Evolutionary conservation across 2,113 vertebrate genomes (phyloP).

Genomic region (Paratilapia polleni): DNA sequence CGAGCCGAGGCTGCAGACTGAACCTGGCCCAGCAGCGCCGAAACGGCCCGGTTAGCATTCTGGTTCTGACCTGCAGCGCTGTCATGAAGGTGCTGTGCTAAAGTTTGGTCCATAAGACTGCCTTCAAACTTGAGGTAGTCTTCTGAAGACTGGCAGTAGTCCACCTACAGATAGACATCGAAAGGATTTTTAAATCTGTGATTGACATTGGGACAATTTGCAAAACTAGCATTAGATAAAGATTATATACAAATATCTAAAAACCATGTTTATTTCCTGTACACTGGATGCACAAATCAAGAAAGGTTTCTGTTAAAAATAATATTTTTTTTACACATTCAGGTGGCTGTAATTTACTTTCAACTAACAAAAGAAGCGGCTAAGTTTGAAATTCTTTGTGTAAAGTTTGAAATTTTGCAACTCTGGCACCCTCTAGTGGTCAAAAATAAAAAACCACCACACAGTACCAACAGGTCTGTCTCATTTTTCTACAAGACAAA

Average conservation of each 20-base stretch:
- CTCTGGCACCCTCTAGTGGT: background rate
- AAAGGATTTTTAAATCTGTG: background rate
- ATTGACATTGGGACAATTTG: no score
- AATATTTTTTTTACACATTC: no score
- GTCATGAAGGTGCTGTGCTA: slow-evolving; percentile 76
- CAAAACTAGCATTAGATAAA: no score
- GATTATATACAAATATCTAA: no score
- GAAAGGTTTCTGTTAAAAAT: no score
- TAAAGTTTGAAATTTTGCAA: accelerated
- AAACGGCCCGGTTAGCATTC: slow-evolving; percentile 56
- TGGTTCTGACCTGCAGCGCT: slow-evolving; percentile 53
- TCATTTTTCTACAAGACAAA: background rate
- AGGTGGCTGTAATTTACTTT: background rate
- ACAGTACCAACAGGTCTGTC: background rate
- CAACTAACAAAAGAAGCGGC: background rate
- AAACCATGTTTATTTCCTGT: no score
- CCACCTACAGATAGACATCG: slow-evolving; percentile 64
- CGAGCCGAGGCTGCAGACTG: slow-evolving; percentile 75
- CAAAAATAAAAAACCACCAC: background rate
- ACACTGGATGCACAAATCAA: no score
- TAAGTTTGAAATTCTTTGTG: background rate
- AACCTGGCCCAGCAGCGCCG: slow-evolving; percentile 75
- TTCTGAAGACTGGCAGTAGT: slow-evolving; percentile 86
- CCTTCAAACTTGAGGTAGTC: slow-evolving; percentile 86
- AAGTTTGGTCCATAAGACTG: slow-evolving; percentile 78